Evolutionary conservation across 2,797 vertebrate species (phyloP).

Genomic region (Gallinago nigripennis): DNA sequence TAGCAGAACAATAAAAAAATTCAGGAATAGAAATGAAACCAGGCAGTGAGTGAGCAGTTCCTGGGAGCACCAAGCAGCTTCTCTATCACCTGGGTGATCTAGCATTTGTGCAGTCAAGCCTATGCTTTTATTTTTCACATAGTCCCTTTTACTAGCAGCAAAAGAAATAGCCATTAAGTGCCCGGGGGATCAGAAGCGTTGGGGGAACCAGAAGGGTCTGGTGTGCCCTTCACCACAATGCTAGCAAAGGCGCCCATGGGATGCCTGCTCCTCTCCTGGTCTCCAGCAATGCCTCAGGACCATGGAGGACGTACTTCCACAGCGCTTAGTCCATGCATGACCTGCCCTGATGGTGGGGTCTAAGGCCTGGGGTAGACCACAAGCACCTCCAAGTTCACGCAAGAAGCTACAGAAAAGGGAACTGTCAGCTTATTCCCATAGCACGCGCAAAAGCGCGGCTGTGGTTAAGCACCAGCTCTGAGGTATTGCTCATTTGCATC

Average conservation of each 20-base stretch:
- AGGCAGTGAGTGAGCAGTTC: rapidly evolving
- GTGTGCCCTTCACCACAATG: rapidly evolving
- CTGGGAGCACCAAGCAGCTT: not conserved
- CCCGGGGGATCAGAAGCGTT: rapidly evolving
- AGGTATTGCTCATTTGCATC: slow-evolving; percentile 33
- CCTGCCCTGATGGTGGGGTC: not conserved
- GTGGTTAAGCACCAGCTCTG: slow-evolving; percentile 18
- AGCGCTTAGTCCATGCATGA: not conserved
- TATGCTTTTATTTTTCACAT: not conserved
- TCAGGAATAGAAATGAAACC: not conserved
- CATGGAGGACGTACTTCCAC: not conserved
- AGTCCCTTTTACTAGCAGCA: not conserved
- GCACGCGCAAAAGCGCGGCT: not conserved
- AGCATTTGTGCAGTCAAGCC: not conserved
- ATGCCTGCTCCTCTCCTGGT: not conserved
- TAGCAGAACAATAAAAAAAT: not conserved
- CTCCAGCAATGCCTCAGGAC: not conserved
- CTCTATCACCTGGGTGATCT: not conserved
- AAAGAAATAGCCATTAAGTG: not conserved
- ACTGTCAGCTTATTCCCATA: not conserved
- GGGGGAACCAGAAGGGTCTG: not conserved
- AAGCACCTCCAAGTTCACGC: rapidly evolving
- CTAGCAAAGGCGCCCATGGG: not conserved
- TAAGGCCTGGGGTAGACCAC: not conserved
- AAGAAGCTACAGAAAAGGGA: not conserved